Base-by-base conservation (phyloP, 2,113 vertebrate species). In the Indicator indicator region DNA sequence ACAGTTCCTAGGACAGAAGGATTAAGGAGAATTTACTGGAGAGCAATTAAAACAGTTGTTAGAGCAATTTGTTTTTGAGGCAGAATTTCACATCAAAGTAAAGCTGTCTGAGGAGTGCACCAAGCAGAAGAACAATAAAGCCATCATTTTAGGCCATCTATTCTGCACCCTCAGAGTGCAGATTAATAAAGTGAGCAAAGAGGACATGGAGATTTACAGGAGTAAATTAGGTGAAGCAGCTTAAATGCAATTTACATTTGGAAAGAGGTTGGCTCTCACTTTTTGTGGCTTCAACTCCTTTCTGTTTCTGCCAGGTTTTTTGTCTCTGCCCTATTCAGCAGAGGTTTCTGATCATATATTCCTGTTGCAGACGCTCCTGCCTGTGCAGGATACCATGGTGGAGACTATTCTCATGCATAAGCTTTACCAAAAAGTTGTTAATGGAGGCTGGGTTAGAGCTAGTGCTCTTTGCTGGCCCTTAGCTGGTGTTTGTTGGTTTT, bases 21-120 rank as follows among this genome's bases (percentile, higher is more conserved):
- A 96, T 95, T 97, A 88, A 91, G 59, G 78, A 92, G 92, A 97
- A 96, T 96, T 96, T 97, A 95, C 89, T 96, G 83, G 56, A 96
- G 84, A 96, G 94, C 94, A 74, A 86, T 97, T 86, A 68, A 88
- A 97, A 88, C 55, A 69, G 81, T 94, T 94, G 95, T 73, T 91
- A 81, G 65, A 95, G 52, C 85, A 90, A 93, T 96, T 94, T 82
- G 68, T 5, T 93, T 95, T 62, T 83, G 92, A 95, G 76, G 64
- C 73, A 78, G 78, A 91, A 74, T 94, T 92, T 90, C 93, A 86
- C 94, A 92, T 95, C 91, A 91, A 95, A 97, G 93, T 23, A 74
- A 79, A 82, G 69, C 59, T 91, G 27, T 88, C 69, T 59, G 85
- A 88, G 76, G 65, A 86, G 30, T 4, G 30, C 60, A 32, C 36